phyloP scores from a whole-genome alignment of 2,888 invertebrate species.

The Athripsodes cinereus region DNA sequence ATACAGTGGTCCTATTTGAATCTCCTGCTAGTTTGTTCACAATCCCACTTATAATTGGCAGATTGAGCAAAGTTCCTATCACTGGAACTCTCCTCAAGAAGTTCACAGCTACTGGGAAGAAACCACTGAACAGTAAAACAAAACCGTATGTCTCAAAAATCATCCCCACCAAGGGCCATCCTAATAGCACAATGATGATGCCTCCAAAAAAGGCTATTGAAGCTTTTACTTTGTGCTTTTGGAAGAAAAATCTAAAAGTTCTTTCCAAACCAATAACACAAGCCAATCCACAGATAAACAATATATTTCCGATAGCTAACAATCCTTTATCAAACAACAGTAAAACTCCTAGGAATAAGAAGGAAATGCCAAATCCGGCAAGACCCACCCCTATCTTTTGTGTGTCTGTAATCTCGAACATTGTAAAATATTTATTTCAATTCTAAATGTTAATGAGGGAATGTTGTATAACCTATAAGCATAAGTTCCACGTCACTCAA shows the following conservation, averaged over 20 bases:
- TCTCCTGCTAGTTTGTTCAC: constrained; percentile 78
- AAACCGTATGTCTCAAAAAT: constrained; percentile 95
- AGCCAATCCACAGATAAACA: constrained; percentile 91
- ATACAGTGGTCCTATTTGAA: constrained; percentile 77
- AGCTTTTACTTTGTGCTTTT: constrained; percentile 90
- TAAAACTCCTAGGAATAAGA: constrained; percentile 89
- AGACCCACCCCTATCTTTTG: constrained; percentile 97
- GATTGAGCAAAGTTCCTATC: constrained; percentile 78
- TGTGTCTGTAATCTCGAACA: constrained; percentile 80
- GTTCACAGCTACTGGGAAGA: constrained; percentile 93
- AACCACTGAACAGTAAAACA: constrained; percentile 86
- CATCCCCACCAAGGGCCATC: constrained; percentile 97
- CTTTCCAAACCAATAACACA: constrained; percentile 95
- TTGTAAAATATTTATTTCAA: constrained; percentile 32
- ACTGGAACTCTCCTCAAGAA: constrained; percentile 91
- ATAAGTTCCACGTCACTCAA: constrained; percentile 22
- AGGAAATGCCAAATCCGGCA: constrained; percentile 92
- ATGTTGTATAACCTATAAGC: constrained; percentile 15
- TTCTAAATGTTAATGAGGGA: too few species aligned
- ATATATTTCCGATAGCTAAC: constrained; percentile 96
- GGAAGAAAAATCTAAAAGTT: constrained; percentile 97
- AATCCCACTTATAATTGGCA: constrained; percentile 84
- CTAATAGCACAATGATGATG: constrained; percentile 83
- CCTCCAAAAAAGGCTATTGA: constrained; percentile 89
- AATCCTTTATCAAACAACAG: constrained; percentile 95